Evolutionary conservation across 2,797 vertebrate species (phyloP), one percentile per base, ranked within the genome.

Genomic region (Rhadinocentrus ornatus): DNA sequence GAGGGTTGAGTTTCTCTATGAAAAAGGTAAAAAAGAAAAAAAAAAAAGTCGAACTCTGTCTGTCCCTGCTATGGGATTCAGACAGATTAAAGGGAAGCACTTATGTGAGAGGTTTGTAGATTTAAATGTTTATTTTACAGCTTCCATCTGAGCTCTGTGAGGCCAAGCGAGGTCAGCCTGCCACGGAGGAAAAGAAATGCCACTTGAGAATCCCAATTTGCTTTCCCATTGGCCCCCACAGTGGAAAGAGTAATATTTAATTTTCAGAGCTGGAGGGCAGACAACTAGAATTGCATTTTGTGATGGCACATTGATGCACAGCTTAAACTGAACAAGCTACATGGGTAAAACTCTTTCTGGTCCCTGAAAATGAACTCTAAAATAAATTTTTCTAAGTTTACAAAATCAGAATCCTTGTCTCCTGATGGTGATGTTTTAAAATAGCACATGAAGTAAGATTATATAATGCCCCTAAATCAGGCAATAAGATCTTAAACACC

Each of bases 41-140:
- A n/a, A n/a, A n/a, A n/a, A n/a, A n/a, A n/a, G n/a, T n/a, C n/a
- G 26, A 24, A 50, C 52, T 71, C 52, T 74, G 76, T 80, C 41
- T 71, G 74, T 62, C 32, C 22, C 41, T 29, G 24, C 41, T 16
- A 27, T 48, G 55, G 70, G 73, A 77, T 67, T 72, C 34, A 62
- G 81, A 82, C 69, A 73, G 76, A 87, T 87, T 88, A 89, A 87
- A 81, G 69, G 62, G 65, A 31, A 9, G 48, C 83, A 73, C 90
- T 89, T 90, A 87, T 84, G 54, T 68, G 55, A 60, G 65, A 78
- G 22, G 66, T 73, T 69, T 75, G 55, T 57, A 35, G 32, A 77
- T 85, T 67, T 63, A 78, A 69, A 85, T 88, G 78, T 88, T 89
- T 87, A 82, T 78, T 85, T 82, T 85, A 80, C 63, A 69, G 75